Base-by-base conservation (phyloP, 2,113 vertebrate species). In the Myotis davidii region DNA sequence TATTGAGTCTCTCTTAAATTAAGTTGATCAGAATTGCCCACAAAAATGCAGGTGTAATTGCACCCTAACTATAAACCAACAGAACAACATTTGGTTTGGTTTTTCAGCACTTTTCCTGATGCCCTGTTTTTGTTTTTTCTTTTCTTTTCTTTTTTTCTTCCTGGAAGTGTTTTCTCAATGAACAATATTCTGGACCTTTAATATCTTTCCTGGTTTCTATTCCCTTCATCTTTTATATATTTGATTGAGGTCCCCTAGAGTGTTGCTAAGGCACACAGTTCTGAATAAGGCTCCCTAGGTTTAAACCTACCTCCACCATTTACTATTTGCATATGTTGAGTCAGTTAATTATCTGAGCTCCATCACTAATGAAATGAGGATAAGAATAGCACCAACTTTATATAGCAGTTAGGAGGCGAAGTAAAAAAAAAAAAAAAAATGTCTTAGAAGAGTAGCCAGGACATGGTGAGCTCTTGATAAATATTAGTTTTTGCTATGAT, bases 351-450 rank as follows among this genome's bases (percentile, higher is more conserved):
- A 48, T 56, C 65, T 94, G 84, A 82, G 20, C 54, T 90, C 45
- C 85, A 61, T 79, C 54, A 91, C 69, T 89, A 77, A 79, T 67
- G 42, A 94, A 96, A 69, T 50, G 9, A 91, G 16, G 12, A 76
- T 54, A 61, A 69, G 54, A 89, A 79, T 5, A 70, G 23, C 5
- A 78, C 1, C 37, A 54, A 52, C 76, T 70, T 85, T 48, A 69
- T 52, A 54, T 0, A 3, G 42, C 50, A 3, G 9, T 73, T 73
- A 69, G 23, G 64, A 92, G 17, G 14, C 48, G 25, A 89, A 85
- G 65, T n/a, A 77, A 93, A 97, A 90, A 73, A 72, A 79, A 50
- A 84, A n/a, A 45, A 86, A 94, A 96, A 84, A 72, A 78, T 59
- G 34, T 17, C 48, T 96, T 72, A 21, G 18, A 87, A 84, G 7